Evolutionary conservation across 2,113 vertebrate genomes (phyloP), one percentile per base, ranked within the genome.

Genomic region (Polypterus bichir): DNA sequence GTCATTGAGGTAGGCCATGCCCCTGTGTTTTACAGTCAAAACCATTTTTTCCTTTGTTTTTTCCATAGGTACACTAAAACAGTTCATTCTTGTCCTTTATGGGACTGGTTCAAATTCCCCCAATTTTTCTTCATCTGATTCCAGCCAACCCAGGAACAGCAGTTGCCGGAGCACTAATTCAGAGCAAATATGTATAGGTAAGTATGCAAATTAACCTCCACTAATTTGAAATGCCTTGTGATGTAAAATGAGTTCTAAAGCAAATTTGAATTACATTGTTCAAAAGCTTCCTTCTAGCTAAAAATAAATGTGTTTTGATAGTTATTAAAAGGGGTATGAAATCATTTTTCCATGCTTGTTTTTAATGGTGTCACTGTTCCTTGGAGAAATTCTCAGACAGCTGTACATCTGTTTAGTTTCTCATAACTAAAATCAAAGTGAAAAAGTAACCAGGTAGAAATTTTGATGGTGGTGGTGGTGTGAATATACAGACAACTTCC

Each of bases 121-220:
- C 61, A 84, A 79, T 74, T 86, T 89, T 5, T 81, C 83, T 4
- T 79, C 83, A 0, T 74, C 76, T 3, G 80, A 88, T 60, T 86
- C 92, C 65, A 77, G 83, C 46, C 81, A 89, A 10, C 80, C 92
- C 0, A 92, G 94, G 69, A 93, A 91, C 80, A 92, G 85, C 1
- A 94, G 93, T 81, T 98, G 94, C 85, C 96, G 93, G 80, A 97
- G 89, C 1, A 87, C 92, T 47, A 88, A 95, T 0, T 80, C 91
- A 6, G 87, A 92, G 77, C 94, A 97, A 83, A 88, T 96, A 69
- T 98, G 96, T 0, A 94, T 97, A 65, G 96, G 96, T 98, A 74
- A 92, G 94, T 83, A 53, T 10, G 27, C 54, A 46, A 53, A 6
- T 27, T 27, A 27, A 27, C 27, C 27, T 27, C 27, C n/a, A 6